Evolutionary conservation across 2,888 invertebrate genomes (phyloP).

Genomic region (Dryococelus australis): DNA sequence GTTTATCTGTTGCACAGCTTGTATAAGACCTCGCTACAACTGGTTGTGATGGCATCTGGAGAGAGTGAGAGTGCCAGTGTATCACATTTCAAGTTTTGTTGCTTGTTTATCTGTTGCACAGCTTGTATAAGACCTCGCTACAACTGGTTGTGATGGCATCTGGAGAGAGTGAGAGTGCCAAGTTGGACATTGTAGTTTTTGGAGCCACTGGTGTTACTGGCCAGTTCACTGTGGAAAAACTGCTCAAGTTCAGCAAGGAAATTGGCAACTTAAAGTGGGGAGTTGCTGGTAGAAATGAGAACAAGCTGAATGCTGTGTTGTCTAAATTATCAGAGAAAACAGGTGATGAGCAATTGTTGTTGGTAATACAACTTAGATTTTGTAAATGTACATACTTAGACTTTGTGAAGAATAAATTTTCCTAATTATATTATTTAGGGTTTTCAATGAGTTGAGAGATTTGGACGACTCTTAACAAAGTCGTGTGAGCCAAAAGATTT

Average conservation of each 20-base stretch:
- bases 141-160: conserved; percentile 23
- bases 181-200: conserved; percentile 85
- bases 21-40: neutral
- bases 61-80: conserved; percentile 45
- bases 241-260: conserved; percentile 61
- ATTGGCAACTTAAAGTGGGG: conserved; percentile 77
- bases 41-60: conserved; percentile 23
- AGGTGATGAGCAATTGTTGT: conserved; percentile 57
- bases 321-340: conserved; percentile 59
- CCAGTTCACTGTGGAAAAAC: conserved; percentile 77
- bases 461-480: too few species aligned
- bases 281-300: conserved; percentile 80
- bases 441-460: too few species aligned
- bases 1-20: too few species aligned
- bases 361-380: too few species aligned
- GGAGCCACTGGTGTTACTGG: conserved; percentile 97
- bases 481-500: too few species aligned
- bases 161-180: conserved; percentile 44
- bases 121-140: too few species aligned
- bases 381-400: too few species aligned
- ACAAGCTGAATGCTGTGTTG: conserved; percentile 64
- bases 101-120: too few species aligned
- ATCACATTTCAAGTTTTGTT: too few species aligned
- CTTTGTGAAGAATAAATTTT: too few species aligned
- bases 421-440: too few species aligned